Base-by-base conservation (phyloP, 2,888 invertebrate species). In the Diogma glabrata region DNA sequence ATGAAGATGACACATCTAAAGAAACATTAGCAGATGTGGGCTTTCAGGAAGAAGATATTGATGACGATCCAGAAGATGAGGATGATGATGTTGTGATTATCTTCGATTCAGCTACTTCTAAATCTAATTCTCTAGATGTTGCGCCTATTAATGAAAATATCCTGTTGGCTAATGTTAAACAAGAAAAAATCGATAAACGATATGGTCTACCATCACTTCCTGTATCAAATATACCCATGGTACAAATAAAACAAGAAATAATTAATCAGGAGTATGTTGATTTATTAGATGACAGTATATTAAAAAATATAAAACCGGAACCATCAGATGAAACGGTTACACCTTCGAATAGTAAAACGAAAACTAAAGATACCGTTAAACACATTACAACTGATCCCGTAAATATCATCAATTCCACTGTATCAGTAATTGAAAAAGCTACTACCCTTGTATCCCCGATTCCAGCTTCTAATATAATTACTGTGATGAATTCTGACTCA, bases 261-360 rank as follows among this genome's bases (percentile, higher is more conserved):
- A 51, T 57, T 8, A 43, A 22, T 43, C 8, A 20, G 3, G 57
- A 56, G 30, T 53, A 56, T 43, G 55, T 53, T 12, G 45, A 54
- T 47, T 52, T 56, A 45, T 49, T 54, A 7, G 53, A 54, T 48
- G 36, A 50, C 10, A 52, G 55, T 16, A 49, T 55, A 17, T 52
- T 53, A 3, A 36, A 58, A 1, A 55, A 57, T 5, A 59, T 66
- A 1, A 66, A 67, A 47, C 59, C 61, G 19, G 66, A 66, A 51
- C 45, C 26, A 4, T 3, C 36, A 2, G 30, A 51, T 24, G 12
- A n/a, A 20, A 22, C 20, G 20, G 9, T 38, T n/a, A 8, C 30
- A n/a, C n/a, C n/a, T n/a, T n/a, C n/a, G n/a, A n/a, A n/a, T n/a
- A n/a, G n/a, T n/a, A n/a, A n/a, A n/a, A n/a, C n/a, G n/a, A n/a